Conservation (phyloP, 2,113 vertebrate genomes). For the Syngnathoides biaculeatus region DNA sequence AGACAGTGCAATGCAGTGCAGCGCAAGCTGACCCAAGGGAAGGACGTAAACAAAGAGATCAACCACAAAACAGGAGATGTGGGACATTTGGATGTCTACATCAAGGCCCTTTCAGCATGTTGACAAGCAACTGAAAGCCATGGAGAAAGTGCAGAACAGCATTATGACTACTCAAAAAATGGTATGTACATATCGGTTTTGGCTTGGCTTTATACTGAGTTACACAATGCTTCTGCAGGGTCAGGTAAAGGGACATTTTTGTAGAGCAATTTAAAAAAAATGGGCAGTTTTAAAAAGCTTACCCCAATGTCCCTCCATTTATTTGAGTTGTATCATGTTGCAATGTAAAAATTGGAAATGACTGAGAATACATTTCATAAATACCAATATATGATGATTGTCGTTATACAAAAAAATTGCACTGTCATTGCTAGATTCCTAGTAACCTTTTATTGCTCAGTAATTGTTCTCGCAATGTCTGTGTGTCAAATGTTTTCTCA, state of each 20-base stretch:
- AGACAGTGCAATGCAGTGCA: slow-evolving; percentile 4
- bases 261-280: background rate
- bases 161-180: slow-evolving; percentile 25
- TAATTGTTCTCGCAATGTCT: no score
- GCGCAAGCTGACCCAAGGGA: slow-evolving; percentile 3
- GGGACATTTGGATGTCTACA: slow-evolving; percentile 43
- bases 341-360: background rate
- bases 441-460: no score
- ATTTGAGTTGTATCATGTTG: background rate
- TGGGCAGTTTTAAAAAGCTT: background rate
- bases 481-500: no score
- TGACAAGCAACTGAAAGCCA: slow-evolving; percentile 20
- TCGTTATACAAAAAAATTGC: no score
- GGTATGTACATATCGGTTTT: slow-evolving; percentile 32
- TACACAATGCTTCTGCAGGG: background rate
- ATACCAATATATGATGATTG: background rate
- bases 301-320: background rate
- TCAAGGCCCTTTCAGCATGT: slow-evolving; percentile 26
- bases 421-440: no score
- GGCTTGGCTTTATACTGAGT: background rate
- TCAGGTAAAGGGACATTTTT: background rate
- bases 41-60: slow-evolving; percentile 1
- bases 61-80: slow-evolving; percentile 25
- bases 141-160: slow-evolving; percentile 25
- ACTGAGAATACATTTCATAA: background rate